Evolutionary conservation across 2,888 invertebrate genomes (phyloP), one percentile per base, ranked within the genome.

Genomic region (Fragum fragum): DNA sequence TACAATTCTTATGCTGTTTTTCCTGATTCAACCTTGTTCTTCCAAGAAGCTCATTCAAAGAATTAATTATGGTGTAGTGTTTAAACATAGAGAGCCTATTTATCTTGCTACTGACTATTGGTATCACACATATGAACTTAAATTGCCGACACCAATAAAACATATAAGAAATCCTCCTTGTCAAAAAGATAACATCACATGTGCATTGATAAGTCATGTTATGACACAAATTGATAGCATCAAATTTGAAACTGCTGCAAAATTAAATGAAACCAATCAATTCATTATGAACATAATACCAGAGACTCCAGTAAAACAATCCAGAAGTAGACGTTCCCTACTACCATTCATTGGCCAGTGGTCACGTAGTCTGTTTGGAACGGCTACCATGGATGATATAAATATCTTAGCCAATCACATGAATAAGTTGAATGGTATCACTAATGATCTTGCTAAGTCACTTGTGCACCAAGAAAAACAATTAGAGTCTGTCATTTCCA

Each of bases 101-200:
- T n/a, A 66, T 16, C n/a, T 84, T 2, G 81, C 70, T 11, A 63
- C 29, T 26, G 81, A 85, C n/a, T 53, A 11, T 21, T 85, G 85
- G 85, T 69, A 53, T 18, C 85, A 81, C 36, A 83, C 83, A 1
- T 79, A 77, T 72, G 74, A 80, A 70, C 47, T 81, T 16, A 14
- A 53, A 11, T 9, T 85, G 1, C 85, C 85, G 28, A 36, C 53
- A 29, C 16, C 42, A 18, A 0, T 69, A 21, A 14, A 29, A 14
- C 23, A 70, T 1, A 59, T 77, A 9, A 55, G 23, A 26, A 39
- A 73, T 39, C 23, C 63, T 16, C 14, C 68, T 7, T 81, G 81
- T 70, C 18, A 21, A 42, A 55, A 32, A 16, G 21, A 66, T 0
- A 76, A 68, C 23, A 7, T 3, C 1, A 28, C 81, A 18, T 81